Base-by-base conservation (phyloP, 2,797 vertebrate genomes). In the Coilia nasus region DNA sequence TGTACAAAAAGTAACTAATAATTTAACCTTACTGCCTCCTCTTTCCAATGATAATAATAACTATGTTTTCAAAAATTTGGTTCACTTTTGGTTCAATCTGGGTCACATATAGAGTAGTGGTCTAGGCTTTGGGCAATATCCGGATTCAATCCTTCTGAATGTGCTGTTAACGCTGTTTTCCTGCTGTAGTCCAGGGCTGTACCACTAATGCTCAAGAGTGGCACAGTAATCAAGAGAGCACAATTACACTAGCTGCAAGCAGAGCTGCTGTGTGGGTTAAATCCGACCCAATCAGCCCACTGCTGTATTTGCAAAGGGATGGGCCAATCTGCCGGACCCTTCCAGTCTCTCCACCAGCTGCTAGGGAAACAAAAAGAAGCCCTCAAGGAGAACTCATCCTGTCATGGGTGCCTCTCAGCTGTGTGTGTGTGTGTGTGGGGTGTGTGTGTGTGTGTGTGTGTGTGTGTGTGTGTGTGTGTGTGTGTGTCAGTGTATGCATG, bases 341-440 rank as follows among this genome's bases (percentile, higher is more conserved):
- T 10, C 11, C 23, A 25, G 62, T 64, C 62, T 64, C 23, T 64
- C 62, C 25, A 14, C 62, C 62, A 64, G 25, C 62, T 64, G 62
- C 62, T 28, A 10, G 62, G 56, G 56, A 17, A 28, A 25, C 12
- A 11, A 64, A 0, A 64, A 11, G 11, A 0, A 25, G 62, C 23
- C 62, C 10, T 64, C 9, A 23, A 28, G 62, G 62, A 64, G 23
- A 23, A 23, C 23, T 64, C 23, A 64, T 64, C 62, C 62, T 17
- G 23, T 64, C 9, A 12, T 64, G 23, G 62, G 23, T 64, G 12
- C 23, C 62, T 28, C 23, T 12, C 23, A 25, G 10, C 10, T 28
- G 62, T 64, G 62, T 64, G 62, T 62, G 59, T 62, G 59, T 62
- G n/a, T 62, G 59, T 60, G 57, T 60, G 57, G 15, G 56, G 56